Percentiles rank a stretch among this genome's conserved stretches.
These are phyloP conservation scores for Synergus umbraculus DNA, from an alignment of 2,888 invertebrate genomes.

Conservation along the genomic window DNA sequence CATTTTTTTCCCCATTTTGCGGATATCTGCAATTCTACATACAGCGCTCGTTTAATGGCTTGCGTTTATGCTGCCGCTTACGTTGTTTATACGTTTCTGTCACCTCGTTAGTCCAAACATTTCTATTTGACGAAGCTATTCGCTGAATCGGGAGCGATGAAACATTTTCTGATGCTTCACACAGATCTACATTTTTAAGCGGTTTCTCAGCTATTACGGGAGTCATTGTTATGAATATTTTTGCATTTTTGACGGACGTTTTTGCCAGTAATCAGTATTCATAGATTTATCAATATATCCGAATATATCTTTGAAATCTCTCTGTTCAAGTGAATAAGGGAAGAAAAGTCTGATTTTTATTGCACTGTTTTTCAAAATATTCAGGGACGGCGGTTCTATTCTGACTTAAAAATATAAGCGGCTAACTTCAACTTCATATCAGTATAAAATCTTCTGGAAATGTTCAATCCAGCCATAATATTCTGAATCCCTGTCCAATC, in stretches of 20 bases:
- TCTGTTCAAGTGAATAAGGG: too few relatives aligned
- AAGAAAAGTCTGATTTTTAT: too few relatives aligned
- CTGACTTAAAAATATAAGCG: too few relatives aligned
- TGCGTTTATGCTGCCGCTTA: constrained; percentile 60
- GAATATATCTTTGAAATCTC: too few relatives aligned
- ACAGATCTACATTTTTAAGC: neutral
- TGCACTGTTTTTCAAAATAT: too few relatives aligned
- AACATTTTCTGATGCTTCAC: neutral
- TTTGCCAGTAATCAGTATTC: too few relatives aligned
- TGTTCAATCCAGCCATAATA: too few relatives aligned
- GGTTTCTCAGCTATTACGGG: neutral
- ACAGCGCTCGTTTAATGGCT: constrained; percentile 56
- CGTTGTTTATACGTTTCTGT: constrained; percentile 57
- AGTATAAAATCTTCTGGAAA: too few relatives aligned
- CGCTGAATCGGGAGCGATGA: neutral
- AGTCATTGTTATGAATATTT: neutral
- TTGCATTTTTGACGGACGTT: neutral
- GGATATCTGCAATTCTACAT: constrained; percentile 9
- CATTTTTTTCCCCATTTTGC: neutral
- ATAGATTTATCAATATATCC: too few relatives aligned
- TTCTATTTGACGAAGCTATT: constrained; percentile 52
- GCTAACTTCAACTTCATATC: too few relatives aligned
- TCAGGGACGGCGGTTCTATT: too few relatives aligned
- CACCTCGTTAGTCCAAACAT: constrained; percentile 55
- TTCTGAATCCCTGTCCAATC: too few relatives aligned